Conservation (phyloP, 1,140 invertebrate genomes). For the Philopotamus ludificatus region DNA sequence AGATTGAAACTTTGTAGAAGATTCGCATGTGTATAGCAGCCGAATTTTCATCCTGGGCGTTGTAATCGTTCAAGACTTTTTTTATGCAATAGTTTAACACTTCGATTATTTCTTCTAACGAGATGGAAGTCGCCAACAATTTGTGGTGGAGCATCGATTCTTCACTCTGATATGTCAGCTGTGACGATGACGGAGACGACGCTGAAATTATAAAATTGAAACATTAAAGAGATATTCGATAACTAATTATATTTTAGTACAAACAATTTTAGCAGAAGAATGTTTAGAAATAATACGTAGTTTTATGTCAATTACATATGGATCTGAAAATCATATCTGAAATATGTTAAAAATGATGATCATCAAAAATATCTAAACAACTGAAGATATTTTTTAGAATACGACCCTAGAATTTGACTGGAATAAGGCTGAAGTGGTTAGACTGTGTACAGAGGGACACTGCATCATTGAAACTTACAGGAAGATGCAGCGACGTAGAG, state of each 20-base stretch:
- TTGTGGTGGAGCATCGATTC: constrained; percentile 59
- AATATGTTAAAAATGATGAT: too few relatives aligned
- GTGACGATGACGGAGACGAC: constrained; percentile 65
- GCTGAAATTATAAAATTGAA: constrained; percentile 46
- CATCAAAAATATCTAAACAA: too few relatives aligned
- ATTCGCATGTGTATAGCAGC: constrained; percentile 70
- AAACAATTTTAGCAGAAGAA: too few relatives aligned
- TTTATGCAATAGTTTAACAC: constrained; percentile 70
- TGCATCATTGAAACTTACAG: too few relatives aligned
- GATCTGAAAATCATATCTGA: too few relatives aligned
- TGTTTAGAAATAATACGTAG: too few relatives aligned
- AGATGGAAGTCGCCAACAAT: constrained; percentile 55
- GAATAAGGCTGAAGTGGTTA: too few relatives aligned
- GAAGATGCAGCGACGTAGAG: too few relatives aligned
- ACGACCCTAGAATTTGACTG: too few relatives aligned
- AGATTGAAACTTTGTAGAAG: constrained; percentile 69
- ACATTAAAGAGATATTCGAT: constrained; percentile 8
- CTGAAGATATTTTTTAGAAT: too few relatives aligned
- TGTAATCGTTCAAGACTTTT: constrained; percentile 69
- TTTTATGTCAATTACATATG: too few relatives aligned
- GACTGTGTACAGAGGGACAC: too few relatives aligned
- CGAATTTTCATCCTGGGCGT: constrained; percentile 44
- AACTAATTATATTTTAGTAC: constrained; percentile 5
- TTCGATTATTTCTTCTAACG: constrained; percentile 62
- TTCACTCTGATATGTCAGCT: constrained; percentile 58